These are phyloP conservation scores for Alviniconcha marisindica DNA, from an alignment of 1,140 invertebrate species.

Conservation along the genomic window DNA sequence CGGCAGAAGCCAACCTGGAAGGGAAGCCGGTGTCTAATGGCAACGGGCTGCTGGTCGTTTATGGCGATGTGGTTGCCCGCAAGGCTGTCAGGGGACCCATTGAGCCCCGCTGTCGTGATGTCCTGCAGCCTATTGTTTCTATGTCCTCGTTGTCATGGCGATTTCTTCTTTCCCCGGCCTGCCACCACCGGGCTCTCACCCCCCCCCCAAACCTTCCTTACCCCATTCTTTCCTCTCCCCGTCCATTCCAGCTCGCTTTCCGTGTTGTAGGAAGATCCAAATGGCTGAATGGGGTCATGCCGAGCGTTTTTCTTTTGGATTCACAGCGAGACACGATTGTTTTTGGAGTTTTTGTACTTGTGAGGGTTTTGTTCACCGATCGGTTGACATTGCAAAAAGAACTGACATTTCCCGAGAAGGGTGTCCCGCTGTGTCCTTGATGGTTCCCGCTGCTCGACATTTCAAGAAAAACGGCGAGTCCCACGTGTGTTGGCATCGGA, in stretches of 20 bases:
- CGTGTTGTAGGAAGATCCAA: not conserved
- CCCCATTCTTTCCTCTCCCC: not conserved
- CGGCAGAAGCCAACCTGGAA: not conserved
- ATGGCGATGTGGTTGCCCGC: not conserved
- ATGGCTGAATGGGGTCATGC: constrained; percentile 14
- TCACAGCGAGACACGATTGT: too few species aligned
- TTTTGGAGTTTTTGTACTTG: too few species aligned
- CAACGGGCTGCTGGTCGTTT: not conserved
- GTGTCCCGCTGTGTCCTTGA: too few species aligned
- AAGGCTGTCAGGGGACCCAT: constrained; percentile 5
- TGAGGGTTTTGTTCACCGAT: too few species aligned
- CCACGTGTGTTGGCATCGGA: too few species aligned
- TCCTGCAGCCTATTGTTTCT: too few species aligned
- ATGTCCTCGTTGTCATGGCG: constrained; percentile 7
- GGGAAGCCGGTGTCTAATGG: not conserved
- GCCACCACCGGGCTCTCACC: not conserved
- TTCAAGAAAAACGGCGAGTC: too few species aligned
- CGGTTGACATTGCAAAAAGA: too few species aligned
- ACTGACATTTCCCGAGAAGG: too few species aligned
- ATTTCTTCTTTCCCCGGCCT: not conserved
- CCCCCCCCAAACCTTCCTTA: not conserved
- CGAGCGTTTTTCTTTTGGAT: too few species aligned
- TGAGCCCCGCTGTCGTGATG: not conserved
- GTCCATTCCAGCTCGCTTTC: not conserved
- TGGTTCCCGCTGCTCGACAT: too few species aligned